phyloP scores from a whole-genome alignment of 2,113 vertebrate species.

The Percina caprodes region DNA sequence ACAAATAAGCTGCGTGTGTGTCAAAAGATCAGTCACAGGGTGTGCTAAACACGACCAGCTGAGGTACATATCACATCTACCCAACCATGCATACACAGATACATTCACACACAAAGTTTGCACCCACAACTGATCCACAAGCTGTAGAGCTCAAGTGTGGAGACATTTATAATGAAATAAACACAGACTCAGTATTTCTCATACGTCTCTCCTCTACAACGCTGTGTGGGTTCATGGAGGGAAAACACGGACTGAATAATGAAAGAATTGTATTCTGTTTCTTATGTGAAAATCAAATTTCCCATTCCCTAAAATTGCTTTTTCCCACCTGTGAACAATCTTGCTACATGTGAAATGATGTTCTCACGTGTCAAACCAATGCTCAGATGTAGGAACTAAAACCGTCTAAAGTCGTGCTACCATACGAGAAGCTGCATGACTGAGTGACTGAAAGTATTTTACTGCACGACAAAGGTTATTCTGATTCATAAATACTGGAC shows the following conservation, averaged over 20 bases:
- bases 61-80: slow-evolving; percentile 26
- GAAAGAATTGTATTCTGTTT: no score
- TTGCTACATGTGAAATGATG: neutral
- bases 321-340: slow-evolving; percentile 10
- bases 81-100: neutral
- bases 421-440: no score
- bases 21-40: slow-evolving; percentile 70
- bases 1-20: slow-evolving; percentile 31
- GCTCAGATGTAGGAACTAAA: neutral
- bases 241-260: no score
- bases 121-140: no score
- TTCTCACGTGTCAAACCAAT: neutral
- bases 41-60: slow-evolving; percentile 68
- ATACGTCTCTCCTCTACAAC: no score
- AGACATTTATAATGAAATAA: no score
- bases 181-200: no score
- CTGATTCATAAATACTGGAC: neutral
- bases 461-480: neutral
- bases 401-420: neutral
- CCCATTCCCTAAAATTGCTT: neutral
- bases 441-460: neutral
- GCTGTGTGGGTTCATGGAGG: no score
- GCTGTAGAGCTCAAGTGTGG: no score
- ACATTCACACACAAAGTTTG: neutral
- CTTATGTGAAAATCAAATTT: no score